Evolutionary conservation across 2,797 vertebrate genomes (phyloP).

Genomic region (Botia kubotai): DNA sequence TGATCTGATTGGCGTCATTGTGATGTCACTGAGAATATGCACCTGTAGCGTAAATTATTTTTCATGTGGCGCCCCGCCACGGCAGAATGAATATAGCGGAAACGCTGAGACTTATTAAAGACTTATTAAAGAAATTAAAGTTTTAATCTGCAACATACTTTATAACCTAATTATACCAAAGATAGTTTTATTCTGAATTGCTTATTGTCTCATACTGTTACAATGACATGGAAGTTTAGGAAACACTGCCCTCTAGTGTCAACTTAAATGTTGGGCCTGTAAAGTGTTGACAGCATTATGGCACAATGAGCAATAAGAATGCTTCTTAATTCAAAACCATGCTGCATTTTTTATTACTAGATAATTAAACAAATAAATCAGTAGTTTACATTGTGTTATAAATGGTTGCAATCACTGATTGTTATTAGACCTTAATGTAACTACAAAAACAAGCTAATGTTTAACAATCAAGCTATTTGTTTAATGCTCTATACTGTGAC

Average conservation of each 20-base stretch:
- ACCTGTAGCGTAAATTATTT: too few relatives aligned
- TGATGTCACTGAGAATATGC: too few relatives aligned
- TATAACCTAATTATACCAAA: not conserved
- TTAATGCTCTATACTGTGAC: not conserved
- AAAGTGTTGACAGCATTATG: not conserved
- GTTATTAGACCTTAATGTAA: not conserved
- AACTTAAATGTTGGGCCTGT: not conserved
- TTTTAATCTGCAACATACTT: not conserved
- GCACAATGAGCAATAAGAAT: not conserved
- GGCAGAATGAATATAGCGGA: too few relatives aligned
- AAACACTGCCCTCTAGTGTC: slow-evolving; percentile 38
- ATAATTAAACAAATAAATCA: slow-evolving; percentile 3
- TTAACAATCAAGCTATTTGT: not conserved
- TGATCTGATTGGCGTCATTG: too few relatives aligned
- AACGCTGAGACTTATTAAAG: too few relatives aligned
- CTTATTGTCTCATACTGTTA: not conserved
- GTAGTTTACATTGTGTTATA: not conserved
- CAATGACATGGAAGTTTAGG: not conserved
- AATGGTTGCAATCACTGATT: not conserved
- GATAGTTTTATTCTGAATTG: not conserved
- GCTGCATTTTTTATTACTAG: slow-evolving; percentile 17
- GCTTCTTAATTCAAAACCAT: not conserved
- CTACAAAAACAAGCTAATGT: not conserved
- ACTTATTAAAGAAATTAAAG: not conserved
- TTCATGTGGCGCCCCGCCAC: too few relatives aligned